Evolutionary conservation across 2,113 vertebrate genomes (phyloP), one percentile per base, ranked within the genome.

Genomic region (Equus przewalskii): DNA sequence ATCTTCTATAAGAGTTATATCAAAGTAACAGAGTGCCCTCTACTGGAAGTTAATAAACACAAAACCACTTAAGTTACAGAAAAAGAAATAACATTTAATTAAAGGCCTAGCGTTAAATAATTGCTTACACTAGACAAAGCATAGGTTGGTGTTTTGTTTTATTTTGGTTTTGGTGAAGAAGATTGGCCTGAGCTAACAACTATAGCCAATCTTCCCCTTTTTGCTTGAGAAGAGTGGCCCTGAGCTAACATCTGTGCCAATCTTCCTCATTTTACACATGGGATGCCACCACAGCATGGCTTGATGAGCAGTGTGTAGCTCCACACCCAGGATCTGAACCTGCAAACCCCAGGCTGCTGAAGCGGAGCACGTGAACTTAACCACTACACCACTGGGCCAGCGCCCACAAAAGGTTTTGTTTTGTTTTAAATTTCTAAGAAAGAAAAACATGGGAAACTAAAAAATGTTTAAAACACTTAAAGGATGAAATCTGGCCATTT

Each of bases 31-130:
- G 44, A 78, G 70, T 94, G 88, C 81, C 96, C 91, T 94, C 91
- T 91, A 78, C 67, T 93, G 91, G 96, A 95, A 96, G 16, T 89
- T 56, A 89, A 19, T 90, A 82, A 92, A 81, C 49, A 97, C 7
- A 75, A 95, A 89, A 58, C 18, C 14, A 92, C 5, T 94, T 94
- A 46, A 41, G 5, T 69, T 91, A 86, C 1, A 64, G 21, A 49
- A 91, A 87, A 89, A 70, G 8, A 6, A 79, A 33, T 5, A 51
- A 30, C 13, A 91, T 76, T 73, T 91, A 14, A 62, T 22, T 70
- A 89, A 97, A 95, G 44, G 22, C n/a, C 13, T 69, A 73, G 21
- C 46, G 79, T 28, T 95, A 87, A 97, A 62, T 91, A 81, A 91
- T n/a, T 60, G 62, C 30, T 92, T 89, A 70, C 14, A 95, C 2